These are phyloP conservation scores for Mus minutoides DNA, from an alignment of 2,797 vertebrate species.

Conservation along the genomic window DNA sequence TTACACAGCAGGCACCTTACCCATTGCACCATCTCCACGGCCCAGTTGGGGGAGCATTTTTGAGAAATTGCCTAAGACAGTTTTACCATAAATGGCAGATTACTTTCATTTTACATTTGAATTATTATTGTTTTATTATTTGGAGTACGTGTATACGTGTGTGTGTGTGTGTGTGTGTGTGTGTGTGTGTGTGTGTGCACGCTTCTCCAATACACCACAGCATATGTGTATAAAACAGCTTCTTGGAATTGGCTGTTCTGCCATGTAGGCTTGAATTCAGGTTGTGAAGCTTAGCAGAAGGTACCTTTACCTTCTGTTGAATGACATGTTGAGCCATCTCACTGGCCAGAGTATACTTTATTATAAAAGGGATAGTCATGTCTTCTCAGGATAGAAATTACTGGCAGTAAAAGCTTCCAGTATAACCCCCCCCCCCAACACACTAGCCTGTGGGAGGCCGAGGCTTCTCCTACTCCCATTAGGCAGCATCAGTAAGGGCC, in stretches of 20 bases:
- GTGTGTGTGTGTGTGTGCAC: not conserved
- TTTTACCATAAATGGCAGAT: not conserved
- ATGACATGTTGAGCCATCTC: not conserved
- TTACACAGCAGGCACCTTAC: not conserved
- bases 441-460: no score
- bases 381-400: not conserved
- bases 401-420: not conserved
- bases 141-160: not conserved
- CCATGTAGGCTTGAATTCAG: not conserved
- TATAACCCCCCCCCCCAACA: not conserved
- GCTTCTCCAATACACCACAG: not conserved
- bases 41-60: not conserved
- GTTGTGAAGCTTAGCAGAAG: not conserved
- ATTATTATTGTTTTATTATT: not conserved
- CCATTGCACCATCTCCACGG: not conserved
- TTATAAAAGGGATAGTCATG: not conserved
- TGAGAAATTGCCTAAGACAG: not conserved
- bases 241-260: no score
- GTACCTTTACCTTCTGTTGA: not conserved
- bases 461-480: accelerated
- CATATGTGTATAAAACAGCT: not conserved
- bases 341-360: not conserved
- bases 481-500: not conserved
- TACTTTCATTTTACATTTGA: not conserved
- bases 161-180: not conserved